Conservation (phyloP, 2,113 vertebrate species). For the Lota lota region DNA sequence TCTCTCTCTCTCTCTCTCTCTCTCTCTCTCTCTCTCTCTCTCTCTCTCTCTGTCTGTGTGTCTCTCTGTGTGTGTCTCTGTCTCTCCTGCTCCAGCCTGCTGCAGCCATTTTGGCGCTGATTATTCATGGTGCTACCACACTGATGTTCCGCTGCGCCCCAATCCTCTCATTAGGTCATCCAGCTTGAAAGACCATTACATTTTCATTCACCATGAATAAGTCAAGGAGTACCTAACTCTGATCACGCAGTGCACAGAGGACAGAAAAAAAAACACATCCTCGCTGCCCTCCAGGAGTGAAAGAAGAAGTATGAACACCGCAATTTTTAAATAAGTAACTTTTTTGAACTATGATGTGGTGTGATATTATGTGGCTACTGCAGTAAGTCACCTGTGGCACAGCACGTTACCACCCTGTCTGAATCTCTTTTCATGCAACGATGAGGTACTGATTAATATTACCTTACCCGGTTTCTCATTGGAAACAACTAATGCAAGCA, state of each 20-base stretch:
- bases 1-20: background rate
- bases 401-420: no score
- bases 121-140: conserved; percentile 62
- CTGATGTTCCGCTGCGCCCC: conserved; percentile 61
- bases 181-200: conserved; percentile 66
- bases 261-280: conserved; percentile 51
- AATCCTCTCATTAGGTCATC: conserved; percentile 69
- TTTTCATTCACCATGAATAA: conserved; percentile 73
- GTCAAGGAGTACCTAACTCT: conserved; percentile 56
- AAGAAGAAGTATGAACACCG: background rate
- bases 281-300: conserved; percentile 33
- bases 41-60: conserved; percentile 8
- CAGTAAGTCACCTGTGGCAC: no score
- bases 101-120: conserved; percentile 62
- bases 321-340: no score
- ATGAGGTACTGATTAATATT: no score
- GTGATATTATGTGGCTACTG: no score
- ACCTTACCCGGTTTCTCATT: no score
- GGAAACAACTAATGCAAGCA: no score
- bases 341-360: no score
- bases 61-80: no score
- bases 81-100: no score
- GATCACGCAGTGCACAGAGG: conserved; percentile 55
- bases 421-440: no score
- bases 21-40: background rate